Percentiles rank a stretch among this genome's conserved stretches.
Evolutionary conservation across 2,888 invertebrate genomes (phyloP).

Genomic region (Leucania comma): DNA sequence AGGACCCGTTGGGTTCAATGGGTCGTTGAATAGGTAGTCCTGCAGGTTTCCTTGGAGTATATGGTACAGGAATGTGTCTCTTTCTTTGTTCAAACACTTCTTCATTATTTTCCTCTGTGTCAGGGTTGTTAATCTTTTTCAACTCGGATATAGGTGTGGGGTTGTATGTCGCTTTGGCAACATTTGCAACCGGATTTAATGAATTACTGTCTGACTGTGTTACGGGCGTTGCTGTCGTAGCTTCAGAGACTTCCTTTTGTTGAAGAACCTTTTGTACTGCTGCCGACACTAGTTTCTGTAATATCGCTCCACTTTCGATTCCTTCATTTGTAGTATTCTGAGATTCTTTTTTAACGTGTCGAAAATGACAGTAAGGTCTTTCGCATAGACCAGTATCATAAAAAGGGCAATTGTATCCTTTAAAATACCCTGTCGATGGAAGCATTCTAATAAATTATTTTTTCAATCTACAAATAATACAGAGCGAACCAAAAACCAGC

Average conservation of each 20-base stretch:
- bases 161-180: conserved; percentile 89
- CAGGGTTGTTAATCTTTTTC: conserved; percentile 83
- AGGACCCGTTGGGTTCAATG: conserved; percentile 79
- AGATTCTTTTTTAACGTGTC: conserved; percentile 94
- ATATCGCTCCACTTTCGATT: conserved; percentile 87
- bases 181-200: conserved; percentile 77
- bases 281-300: conserved; percentile 91
- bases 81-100: conserved; percentile 81
- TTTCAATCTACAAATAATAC: conserved; percentile 28
- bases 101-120: conserved; percentile 75
- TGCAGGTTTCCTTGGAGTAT: conserved; percentile 87
- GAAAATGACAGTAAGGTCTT: conserved; percentile 98
- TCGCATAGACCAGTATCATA: conserved; percentile 95
- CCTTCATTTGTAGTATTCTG: conserved; percentile 81
- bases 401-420: conserved; percentile 96
- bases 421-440: conserved; percentile 97
- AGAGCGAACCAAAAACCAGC: conserved; percentile 60
- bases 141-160: conserved; percentile 93
- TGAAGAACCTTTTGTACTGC: conserved; percentile 91
- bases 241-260: conserved; percentile 80
- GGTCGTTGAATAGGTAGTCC: conserved; percentile 81
- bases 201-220: conserved; percentile 65
- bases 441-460: conserved; percentile 92
- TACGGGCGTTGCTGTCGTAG: conserved; percentile 66
- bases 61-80: conserved; percentile 89